phyloP scores from a whole-genome alignment of 2,113 vertebrate species.

The Eurypyga helias region DNA sequence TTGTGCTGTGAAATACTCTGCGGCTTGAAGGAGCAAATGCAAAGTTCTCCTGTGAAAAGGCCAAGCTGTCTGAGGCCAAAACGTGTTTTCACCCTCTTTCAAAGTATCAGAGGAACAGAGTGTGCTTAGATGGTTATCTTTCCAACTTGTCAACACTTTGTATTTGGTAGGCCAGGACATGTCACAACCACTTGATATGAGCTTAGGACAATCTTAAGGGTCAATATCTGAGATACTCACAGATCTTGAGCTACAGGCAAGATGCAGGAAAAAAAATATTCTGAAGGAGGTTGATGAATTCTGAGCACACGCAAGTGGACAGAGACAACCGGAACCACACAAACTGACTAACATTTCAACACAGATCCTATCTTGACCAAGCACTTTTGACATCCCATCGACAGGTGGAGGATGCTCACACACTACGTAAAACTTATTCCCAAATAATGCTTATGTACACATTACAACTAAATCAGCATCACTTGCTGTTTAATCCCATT shows the following conservation, averaged over 20 bases:
- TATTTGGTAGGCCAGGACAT: not conserved
- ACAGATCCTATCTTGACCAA: not conserved
- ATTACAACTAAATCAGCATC: not conserved
- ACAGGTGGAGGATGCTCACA: not conserved
- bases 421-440: not conserved
- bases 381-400: not conserved
- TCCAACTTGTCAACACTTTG: not conserved
- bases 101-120: not conserved
- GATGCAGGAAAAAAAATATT: not conserved
- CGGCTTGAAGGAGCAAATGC: not conserved
- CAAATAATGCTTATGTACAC: not conserved
- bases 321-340: not conserved
- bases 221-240: not conserved
- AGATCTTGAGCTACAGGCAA: not conserved
- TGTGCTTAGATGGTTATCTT: not conserved
- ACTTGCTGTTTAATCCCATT: not conserved
- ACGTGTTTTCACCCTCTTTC: not conserved
- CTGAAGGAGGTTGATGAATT: not conserved
- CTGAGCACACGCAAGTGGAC: fast-evolving
- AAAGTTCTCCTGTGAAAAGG: not conserved
- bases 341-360: not conserved
- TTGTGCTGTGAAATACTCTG: not conserved
- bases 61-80: not conserved
- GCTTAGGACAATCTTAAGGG: not conserved
- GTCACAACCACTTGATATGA: not conserved